Evolutionary conservation across 2,797 vertebrate species (phyloP).

Genomic region (Lepilemur ruficaudatus): DNA sequence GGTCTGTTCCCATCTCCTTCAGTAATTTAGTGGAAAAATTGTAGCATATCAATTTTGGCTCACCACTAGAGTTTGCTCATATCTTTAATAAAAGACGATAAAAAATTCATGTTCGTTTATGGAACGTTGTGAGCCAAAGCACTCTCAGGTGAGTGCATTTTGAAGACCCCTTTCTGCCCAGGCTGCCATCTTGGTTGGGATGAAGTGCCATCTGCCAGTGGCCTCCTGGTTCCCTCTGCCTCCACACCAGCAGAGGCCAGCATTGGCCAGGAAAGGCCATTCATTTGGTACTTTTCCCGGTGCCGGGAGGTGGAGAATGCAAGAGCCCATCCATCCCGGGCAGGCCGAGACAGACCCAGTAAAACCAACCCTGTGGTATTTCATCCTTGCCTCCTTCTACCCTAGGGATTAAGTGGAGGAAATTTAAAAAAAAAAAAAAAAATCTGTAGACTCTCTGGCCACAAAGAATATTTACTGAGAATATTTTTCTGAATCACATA

Average conservation of each 20-base stretch:
- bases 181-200: not conserved
- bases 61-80: not conserved
- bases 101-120: not conserved
- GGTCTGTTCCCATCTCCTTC: not conserved
- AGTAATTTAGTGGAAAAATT: not conserved
- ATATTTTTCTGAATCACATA: constrained; percentile 14
- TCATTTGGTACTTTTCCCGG: not conserved
- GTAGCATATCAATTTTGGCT: not conserved
- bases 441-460: not conserved
- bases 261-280: not conserved
- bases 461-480: not conserved
- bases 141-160: too few species aligned
- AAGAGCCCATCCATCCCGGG: not conserved
- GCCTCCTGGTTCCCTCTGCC: not conserved
- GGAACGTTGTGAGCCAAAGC: not conserved
- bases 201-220: not conserved
- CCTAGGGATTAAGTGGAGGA: not conserved
- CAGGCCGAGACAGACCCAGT: not conserved
- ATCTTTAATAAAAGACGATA: not conserved
- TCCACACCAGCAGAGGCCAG: not conserved
- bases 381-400: not conserved
- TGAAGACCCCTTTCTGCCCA: not conserved
- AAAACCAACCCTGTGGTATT: not conserved
- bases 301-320: not conserved
- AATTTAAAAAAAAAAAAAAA: not conserved